Evolutionary conservation across 2,113 vertebrate species (phyloP).

Genomic region (Salvelinus namaycush): DNA sequence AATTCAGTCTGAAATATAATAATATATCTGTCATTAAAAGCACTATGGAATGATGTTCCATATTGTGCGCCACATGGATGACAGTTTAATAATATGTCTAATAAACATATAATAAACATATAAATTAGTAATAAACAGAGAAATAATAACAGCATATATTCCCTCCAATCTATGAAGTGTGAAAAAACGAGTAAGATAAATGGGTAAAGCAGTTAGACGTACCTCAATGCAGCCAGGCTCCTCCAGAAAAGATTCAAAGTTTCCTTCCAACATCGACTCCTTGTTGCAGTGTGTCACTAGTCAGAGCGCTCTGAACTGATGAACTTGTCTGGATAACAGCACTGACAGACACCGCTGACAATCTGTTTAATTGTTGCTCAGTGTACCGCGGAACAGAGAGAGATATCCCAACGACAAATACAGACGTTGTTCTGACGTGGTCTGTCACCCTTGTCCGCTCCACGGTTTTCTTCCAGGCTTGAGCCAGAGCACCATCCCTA

Average conservation of each 20-base stretch:
- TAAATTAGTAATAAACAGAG: not conserved
- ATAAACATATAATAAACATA: not conserved
- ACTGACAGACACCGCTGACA: not conserved
- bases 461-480: constrained; percentile 24
- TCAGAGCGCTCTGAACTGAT: not conserved
- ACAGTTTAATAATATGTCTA: not conserved
- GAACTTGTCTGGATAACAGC: not conserved
- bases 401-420: not conserved
- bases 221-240: not conserved
- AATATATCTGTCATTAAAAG: not conserved
- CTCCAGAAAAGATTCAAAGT: not conserved
- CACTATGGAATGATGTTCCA: too few relatives aligned
- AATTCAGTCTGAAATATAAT: not conserved
- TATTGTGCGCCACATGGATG: not conserved
- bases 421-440: constrained; percentile 20
- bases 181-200: not conserved
- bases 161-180: not conserved
- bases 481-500: constrained; percentile 27
- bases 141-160: not conserved
- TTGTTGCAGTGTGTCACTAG: not conserved
- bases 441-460: constrained; percentile 29
- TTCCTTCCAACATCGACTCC: not conserved
- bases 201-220: not conserved
- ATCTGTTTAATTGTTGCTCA: not conserved
- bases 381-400: not conserved